Evolutionary conservation across 2,797 vertebrate genomes (phyloP).

Genomic region (Sebastes diaconus): DNA sequence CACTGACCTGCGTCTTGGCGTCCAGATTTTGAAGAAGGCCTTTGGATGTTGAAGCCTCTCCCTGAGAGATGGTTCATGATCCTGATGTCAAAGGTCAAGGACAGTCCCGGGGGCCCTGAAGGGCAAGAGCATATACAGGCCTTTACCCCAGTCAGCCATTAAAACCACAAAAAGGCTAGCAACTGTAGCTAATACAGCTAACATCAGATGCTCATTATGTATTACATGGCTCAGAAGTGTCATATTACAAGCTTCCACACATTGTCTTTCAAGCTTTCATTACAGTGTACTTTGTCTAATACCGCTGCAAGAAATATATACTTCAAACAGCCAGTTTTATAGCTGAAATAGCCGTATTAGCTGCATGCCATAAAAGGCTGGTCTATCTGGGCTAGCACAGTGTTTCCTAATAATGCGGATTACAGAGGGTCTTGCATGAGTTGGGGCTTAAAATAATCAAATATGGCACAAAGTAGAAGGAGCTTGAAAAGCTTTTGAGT

Average conservation of each 20-base stretch:
- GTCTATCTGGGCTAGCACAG: constrained; percentile 69
- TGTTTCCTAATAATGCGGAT: constrained; percentile 72
- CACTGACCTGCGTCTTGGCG: constrained; percentile 70
- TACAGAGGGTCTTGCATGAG: constrained; percentile 66
- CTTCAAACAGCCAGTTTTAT: constrained; percentile 68
- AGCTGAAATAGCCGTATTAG: constrained; percentile 78
- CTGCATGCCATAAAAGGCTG: constrained; percentile 76
- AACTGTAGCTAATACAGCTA: constrained; percentile 75
- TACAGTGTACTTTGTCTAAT: constrained; percentile 72
- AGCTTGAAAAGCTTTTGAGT: constrained; percentile 55
- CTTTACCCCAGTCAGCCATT: constrained; percentile 80
- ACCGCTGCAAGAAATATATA: constrained; percentile 71
- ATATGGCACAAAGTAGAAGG: constrained; percentile 50
- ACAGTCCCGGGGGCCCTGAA: constrained; percentile 65
- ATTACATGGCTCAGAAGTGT: constrained; percentile 68
- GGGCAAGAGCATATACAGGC: constrained; percentile 60
- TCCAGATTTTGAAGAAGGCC: constrained; percentile 62
- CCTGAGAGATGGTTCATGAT: constrained; percentile 57
- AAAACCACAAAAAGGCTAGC: constrained; percentile 67
- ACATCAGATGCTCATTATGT: constrained; percentile 71
- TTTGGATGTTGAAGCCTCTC: constrained; percentile 72
- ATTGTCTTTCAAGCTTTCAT: constrained; percentile 69
- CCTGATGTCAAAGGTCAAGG: constrained; percentile 66
- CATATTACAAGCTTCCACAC: constrained; percentile 66
- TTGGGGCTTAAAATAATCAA: constrained; percentile 66